phyloP scores from a whole-genome alignment of 2,888 invertebrate species.

The Chalcosyrphus nemorum region DNA sequence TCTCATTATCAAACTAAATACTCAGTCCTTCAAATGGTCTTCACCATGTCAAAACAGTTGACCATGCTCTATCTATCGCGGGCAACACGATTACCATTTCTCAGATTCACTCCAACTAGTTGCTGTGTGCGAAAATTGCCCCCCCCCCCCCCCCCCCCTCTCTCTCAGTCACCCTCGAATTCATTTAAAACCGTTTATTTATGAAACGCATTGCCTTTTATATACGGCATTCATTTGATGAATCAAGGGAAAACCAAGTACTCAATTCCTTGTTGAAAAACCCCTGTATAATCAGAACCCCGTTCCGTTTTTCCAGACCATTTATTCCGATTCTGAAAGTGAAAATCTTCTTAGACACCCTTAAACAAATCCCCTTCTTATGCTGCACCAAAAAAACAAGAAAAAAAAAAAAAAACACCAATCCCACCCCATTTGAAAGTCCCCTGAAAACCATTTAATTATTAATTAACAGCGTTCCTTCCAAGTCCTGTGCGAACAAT shows the following conservation, averaged over 20 bases:
- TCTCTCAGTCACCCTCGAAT: background rate
- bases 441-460: conserved; percentile 57
- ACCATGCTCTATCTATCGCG: no score
- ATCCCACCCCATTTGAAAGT: background rate
- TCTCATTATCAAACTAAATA: no score
- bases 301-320: background rate
- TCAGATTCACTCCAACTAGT: background rate
- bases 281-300: background rate
- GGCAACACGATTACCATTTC: no score
- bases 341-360: background rate
- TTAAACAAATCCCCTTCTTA: background rate
- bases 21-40: no score
- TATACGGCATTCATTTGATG: background rate
- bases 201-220: background rate
- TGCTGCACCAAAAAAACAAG: background rate
- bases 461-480: conserved; percentile 52
- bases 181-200: background rate
- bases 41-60: no score
- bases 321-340: background rate
- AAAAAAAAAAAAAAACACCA: background rate
- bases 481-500: conserved; percentile 35
- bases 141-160: background rate
- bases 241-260: background rate
- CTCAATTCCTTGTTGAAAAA: background rate
- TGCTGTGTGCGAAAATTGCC: background rate